These are phyloP conservation scores for Charadrius vociferus DNA, from an alignment of 2,113 vertebrate genomes.

Conservation along the genomic window DNA sequence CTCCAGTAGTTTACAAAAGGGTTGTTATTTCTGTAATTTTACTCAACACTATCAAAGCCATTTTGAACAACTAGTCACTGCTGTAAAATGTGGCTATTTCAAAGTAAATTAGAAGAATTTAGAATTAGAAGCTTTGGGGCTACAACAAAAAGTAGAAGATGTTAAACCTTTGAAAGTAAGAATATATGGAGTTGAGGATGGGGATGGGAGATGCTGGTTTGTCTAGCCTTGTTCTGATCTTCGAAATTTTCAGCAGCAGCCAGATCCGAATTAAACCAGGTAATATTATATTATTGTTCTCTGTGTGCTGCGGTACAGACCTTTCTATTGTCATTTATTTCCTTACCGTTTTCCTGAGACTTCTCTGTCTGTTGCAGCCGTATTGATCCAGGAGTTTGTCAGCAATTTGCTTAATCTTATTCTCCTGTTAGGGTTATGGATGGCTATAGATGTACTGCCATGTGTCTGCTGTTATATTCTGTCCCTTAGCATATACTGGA, in stretches of 20 bases:
- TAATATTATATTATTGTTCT: neutral
- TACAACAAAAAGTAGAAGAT: neutral
- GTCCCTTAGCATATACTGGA: neutral
- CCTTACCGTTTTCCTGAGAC: neutral
- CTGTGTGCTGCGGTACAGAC: neutral
- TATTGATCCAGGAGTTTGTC: neutral
- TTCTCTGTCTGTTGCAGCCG: neutral
- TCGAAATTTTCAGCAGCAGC: neutral
- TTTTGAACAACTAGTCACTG: neutral
- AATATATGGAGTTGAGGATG: neutral
- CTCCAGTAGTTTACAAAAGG: neutral
- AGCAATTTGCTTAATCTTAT: neutral
- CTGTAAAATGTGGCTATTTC: neutral
- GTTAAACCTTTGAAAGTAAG: neutral
- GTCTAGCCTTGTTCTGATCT: neutral
- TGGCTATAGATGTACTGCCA: neutral
- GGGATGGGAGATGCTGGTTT: neutral
- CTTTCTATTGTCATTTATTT: neutral
- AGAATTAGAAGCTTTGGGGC: neutral
- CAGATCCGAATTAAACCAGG: neutral
- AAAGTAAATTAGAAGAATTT: neutral
- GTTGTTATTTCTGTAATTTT: neutral
- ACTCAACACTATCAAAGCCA: neutral
- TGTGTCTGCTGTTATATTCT: neutral
- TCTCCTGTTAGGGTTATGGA: neutral